These are phyloP conservation scores for Iselma pallidipennis DNA, from an alignment of 2,888 invertebrate species.

Conservation along the genomic window DNA sequence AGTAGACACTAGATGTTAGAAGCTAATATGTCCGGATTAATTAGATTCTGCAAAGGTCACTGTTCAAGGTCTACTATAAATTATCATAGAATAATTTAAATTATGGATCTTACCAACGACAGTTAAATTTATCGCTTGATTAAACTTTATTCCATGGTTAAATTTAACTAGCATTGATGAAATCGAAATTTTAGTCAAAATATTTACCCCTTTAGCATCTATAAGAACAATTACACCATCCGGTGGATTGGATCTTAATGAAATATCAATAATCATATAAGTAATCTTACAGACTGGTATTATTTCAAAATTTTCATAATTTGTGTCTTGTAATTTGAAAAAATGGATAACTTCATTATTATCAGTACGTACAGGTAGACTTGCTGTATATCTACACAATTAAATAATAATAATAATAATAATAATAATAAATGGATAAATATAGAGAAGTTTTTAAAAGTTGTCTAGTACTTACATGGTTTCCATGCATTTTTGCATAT, in stretches of 20 bases:
- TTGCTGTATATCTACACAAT: constrained; percentile 34
- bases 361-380: constrained; percentile 36
- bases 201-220: constrained; percentile 42
- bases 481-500: constrained; percentile 56
- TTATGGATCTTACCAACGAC: too few species aligned
- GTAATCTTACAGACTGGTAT: constrained; percentile 37
- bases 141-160: too few species aligned
- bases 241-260: constrained; percentile 38
- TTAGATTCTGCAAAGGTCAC: too few species aligned
- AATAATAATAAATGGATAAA: neutral
- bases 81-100: too few species aligned
- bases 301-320: constrained; percentile 39
- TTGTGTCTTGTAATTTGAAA: constrained; percentile 38
- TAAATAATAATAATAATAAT: too few species aligned
- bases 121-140: too few species aligned
- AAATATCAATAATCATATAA: constrained; percentile 41
- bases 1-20: too few species aligned
- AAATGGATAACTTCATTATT: constrained; percentile 39
- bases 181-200: too few species aligned
- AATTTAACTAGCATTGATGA: too few species aligned
- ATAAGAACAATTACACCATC: constrained; percentile 40
- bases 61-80: too few species aligned
- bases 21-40: too few species aligned
- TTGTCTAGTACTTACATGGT: constrained; percentile 59
- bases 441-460: constrained; percentile 21